Evolutionary conservation across 1,140 invertebrate species (phyloP), one percentile per base, ranked within the genome.

Genomic region (Myzus persicae): DNA sequence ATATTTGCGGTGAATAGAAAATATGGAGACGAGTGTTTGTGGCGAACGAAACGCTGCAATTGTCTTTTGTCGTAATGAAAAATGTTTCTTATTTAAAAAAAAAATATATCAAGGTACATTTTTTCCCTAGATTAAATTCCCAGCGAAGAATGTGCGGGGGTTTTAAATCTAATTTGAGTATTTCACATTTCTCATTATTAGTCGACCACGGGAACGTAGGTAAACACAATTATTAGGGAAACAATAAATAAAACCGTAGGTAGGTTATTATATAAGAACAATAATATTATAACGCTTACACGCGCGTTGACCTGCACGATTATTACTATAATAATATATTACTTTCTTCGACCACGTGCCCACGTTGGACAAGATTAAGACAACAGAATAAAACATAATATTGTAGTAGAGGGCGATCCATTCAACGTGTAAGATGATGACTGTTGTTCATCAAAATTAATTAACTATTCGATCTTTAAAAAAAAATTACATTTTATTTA

Each of bases 41-140:
- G 84, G 59, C 24, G 4, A 85, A 85, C 40, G 42, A 85, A 85
- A 85, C 84, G 84, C 40, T 24, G 31, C 42, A 40, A 85, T 44
- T 85, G 84, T 85, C 40, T 85, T 85, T 85, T 85, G 36, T 85
- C 5, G 11, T 85, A 46, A 85, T 44, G 84, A 44, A 85, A 85
- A 85, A 40, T 85, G 84, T 85, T 44, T 44, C 24, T 44, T 40
- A 40, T 26, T 85, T 42, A 14, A 85, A 42, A 44, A 42, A 85
- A 85, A 51, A 51, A 7, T 22, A 85, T 85, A 85, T 44, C 31
- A 85, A 26, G 11, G 1, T 44, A 46, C 26, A 44, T 84, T 76
- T n/a, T 76, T 85, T 85, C 31, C 42, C 14, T 85, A 31, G 26
- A 85, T 85, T 85, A 40, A 44, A 85, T 85, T 85, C 42, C 11